These are phyloP conservation scores for Aegithalos caudatus DNA, from an alignment of 2,113 vertebrate genomes.

Conservation along the genomic window DNA sequence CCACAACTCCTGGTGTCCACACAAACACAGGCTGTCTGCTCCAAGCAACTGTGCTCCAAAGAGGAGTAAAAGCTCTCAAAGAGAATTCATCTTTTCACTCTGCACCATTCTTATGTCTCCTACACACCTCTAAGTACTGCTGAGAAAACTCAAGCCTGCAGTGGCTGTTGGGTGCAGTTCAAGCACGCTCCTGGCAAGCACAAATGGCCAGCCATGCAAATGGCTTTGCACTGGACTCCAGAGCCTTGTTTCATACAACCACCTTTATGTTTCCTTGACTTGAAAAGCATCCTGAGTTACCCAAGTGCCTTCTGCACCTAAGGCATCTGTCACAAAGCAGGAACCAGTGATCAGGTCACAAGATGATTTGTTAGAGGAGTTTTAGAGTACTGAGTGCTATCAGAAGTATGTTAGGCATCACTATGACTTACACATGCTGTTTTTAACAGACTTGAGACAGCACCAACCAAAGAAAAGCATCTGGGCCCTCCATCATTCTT, in stretches of 20 bases:
- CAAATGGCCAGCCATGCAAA: fast-evolving
- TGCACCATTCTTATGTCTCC: not conserved
- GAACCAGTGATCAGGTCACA: not conserved
- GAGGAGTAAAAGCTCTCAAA: not conserved
- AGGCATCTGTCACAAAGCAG: not conserved
- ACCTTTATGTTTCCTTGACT: not conserved
- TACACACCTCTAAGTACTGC: not conserved
- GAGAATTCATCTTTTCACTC: not conserved
- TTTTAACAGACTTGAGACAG: not conserved
- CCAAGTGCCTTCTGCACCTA: not conserved
- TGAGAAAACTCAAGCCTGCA: not conserved
- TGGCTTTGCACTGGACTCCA: not conserved
- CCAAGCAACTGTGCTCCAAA: not conserved
- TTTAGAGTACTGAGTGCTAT: not conserved
- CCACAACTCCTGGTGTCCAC: not conserved
- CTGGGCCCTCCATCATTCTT: not conserved
- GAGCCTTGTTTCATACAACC: not conserved
- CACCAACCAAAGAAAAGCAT: not conserved
- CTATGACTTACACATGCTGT: not conserved
- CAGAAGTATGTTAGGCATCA: not conserved
- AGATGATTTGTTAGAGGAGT: not conserved
- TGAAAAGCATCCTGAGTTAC: not conserved
- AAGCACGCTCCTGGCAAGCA: not conserved
- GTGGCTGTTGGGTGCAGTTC: not conserved
- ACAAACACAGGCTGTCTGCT: not conserved